phyloP scores from a whole-genome alignment of 2,888 invertebrate species.

The Aporophyla lueneburgensis region DNA sequence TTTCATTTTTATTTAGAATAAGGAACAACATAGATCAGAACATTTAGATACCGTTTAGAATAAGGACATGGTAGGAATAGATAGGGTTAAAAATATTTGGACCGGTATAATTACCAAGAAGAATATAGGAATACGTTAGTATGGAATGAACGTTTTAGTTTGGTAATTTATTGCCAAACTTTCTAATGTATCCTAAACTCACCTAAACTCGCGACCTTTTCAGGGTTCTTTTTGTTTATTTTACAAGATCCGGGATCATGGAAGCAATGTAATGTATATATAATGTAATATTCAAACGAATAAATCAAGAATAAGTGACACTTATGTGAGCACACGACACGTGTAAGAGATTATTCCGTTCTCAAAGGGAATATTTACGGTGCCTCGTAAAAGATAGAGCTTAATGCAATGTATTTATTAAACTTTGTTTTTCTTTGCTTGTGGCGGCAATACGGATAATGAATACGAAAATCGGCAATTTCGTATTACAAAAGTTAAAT shows the following conservation, averaged over 20 bases:
- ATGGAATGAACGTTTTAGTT: neutral
- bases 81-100: no score
- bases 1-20: no score
- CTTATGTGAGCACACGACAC: neutral
- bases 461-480: neutral
- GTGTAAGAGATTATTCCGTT: slow-evolving; percentile 2
- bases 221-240: neutral
- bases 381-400: neutral
- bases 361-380: neutral
- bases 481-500: neutral
- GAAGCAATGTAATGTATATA: neutral
- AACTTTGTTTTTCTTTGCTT: neutral
- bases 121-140: no score
- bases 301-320: slow-evolving; percentile 2
- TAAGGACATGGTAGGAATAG: no score
- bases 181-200: neutral
- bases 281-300: neutral
- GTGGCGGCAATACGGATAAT: no score
- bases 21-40: no score
- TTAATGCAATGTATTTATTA: neutral
- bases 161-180: neutral
- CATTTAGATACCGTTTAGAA: neutral
- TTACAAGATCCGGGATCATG: slow-evolving; percentile 4
- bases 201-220: neutral
- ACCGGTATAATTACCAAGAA: no score